Evolutionary conservation across 2,113 vertebrate species (phyloP).

Genomic region (Gymnobelideus leadbeateri): DNA sequence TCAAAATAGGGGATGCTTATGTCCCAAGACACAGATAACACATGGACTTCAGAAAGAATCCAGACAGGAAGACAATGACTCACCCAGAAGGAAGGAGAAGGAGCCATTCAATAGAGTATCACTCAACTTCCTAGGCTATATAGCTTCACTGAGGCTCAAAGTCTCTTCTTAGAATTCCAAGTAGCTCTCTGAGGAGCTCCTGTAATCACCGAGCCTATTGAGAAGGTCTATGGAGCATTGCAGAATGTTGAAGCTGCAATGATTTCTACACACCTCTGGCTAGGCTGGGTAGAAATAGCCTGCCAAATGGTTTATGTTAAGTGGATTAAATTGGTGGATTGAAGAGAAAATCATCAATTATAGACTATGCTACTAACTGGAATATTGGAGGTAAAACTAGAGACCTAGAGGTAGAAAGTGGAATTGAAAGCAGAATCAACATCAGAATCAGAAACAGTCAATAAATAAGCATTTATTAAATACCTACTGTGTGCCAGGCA

Average conservation of each 20-base stretch:
- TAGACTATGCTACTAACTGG: too few relatives aligned
- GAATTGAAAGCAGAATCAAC: too few relatives aligned
- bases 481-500: too few relatives aligned
- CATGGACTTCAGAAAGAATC: neutral
- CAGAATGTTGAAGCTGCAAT: neutral
- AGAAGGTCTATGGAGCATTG: neutral
- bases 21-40: neutral
- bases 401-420: too few relatives aligned
- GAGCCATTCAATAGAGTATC: neutral
- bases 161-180: neutral
- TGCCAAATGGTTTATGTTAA: too few relatives aligned
- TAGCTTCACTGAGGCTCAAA: neutral
- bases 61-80: neutral
- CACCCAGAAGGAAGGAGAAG: neutral
- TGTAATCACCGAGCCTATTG: neutral
- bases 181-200: neutral
- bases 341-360: too few relatives aligned
- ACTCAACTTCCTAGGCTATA: neutral
- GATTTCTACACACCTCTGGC: neutral
- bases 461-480: too few relatives aligned
- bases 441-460: too few relatives aligned
- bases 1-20: neutral
- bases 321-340: too few relatives aligned
- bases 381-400: too few relatives aligned
- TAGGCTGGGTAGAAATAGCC: neutral